phyloP scores from a whole-genome alignment of 2,888 invertebrate genomes.

The Melinopterus prodromus region DNA sequence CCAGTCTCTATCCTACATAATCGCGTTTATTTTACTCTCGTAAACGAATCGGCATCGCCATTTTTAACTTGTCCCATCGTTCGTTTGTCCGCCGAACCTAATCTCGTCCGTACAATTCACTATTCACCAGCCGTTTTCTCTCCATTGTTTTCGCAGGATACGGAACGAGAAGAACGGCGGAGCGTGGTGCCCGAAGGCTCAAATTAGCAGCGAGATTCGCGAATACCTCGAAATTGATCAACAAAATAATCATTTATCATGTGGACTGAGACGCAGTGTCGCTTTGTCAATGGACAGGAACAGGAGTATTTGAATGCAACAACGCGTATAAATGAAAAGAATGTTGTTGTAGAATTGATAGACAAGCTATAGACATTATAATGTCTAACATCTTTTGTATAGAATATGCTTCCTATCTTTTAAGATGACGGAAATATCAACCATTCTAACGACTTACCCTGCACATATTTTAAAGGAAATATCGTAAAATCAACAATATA shows the following conservation, averaged over 20 bases:
- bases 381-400: too few relatives aligned
- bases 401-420: too few relatives aligned
- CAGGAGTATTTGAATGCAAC: constrained; percentile 83
- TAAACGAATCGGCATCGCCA: background rate
- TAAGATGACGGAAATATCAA: too few relatives aligned
- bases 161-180: constrained; percentile 87
- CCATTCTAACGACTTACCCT: too few relatives aligned
- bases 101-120: background rate
- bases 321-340: too few relatives aligned
- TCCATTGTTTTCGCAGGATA: constrained; percentile 67
- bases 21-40: background rate
- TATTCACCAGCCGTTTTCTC: background rate
- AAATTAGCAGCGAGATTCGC: constrained; percentile 77
- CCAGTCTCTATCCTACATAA: too few relatives aligned
- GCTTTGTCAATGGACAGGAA: constrained; percentile 91
- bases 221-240: constrained; percentile 88
- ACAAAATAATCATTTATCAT: constrained; percentile 78
- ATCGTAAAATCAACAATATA: too few relatives aligned
- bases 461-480: too few relatives aligned
- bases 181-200: constrained; percentile 91
- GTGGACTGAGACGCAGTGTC: constrained; percentile 87
- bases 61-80: background rate
- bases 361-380: too few relatives aligned
- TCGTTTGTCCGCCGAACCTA: constrained; percentile 12
- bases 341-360: too few relatives aligned